Conservation (phyloP, 2,888 invertebrate species). For the Tillus elongatus region DNA sequence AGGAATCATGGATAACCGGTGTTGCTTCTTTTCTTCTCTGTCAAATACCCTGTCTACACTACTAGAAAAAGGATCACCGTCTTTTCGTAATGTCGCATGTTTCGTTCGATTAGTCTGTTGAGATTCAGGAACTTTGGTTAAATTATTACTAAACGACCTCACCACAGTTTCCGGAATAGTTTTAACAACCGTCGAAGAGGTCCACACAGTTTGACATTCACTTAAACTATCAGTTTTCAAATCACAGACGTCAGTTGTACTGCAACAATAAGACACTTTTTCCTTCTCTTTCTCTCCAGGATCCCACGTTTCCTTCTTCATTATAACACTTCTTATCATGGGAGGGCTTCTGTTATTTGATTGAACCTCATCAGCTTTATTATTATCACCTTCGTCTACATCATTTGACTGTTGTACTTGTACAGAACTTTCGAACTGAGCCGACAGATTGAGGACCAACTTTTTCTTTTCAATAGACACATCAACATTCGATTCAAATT, state of each 20-base stretch:
- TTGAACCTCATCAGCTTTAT: slow-evolving; percentile 38
- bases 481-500: slow-evolving; percentile 54
- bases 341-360: slow-evolving; percentile 25
- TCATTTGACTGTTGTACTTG: slow-evolving; percentile 11
- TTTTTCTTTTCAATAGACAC: slow-evolving; percentile 28
- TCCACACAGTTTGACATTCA: slow-evolving; percentile 41
- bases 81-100: slow-evolving; percentile 28
- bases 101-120: slow-evolving; percentile 11
- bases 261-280: slow-evolving; percentile 22
- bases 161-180: slow-evolving; percentile 25
- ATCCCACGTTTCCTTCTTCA: slow-evolving; percentile 59
- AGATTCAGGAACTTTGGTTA: slow-evolving; percentile 34
- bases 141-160: slow-evolving; percentile 30
- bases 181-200: slow-evolving; percentile 38
- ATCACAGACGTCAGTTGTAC: slow-evolving; percentile 39
- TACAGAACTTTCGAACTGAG: slow-evolving; percentile 43
- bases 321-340: slow-evolving; percentile 32
- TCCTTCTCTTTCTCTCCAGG: slow-evolving; percentile 47
- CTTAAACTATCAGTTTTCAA: slow-evolving; percentile 24
- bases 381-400: slow-evolving; percentile 18
- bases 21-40: slow-evolving; percentile 50
- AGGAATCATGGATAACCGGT: slow-evolving; percentile 29
- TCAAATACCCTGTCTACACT: slow-evolving; percentile 64
- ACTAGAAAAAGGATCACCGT: slow-evolving; percentile 59
- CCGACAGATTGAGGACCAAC: slow-evolving; percentile 48